These are phyloP conservation scores for Campoplex capitator DNA, from an alignment of 2,888 invertebrate genomes.

Conservation along the genomic window DNA sequence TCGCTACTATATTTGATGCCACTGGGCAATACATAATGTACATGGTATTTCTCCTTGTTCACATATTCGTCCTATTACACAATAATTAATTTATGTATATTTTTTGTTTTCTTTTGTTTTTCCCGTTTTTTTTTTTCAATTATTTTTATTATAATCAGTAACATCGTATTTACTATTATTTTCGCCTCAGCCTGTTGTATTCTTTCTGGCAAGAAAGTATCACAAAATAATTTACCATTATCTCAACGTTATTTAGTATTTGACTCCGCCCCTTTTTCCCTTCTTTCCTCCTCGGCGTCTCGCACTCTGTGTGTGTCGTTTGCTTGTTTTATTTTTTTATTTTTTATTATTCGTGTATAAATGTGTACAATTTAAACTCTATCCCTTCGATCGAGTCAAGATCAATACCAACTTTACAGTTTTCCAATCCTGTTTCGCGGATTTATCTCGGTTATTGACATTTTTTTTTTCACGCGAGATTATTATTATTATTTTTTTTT, in stretches of 20 bases:
- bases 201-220: slow-evolving; percentile 84
- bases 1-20: slow-evolving; percentile 84
- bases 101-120: slow-evolving; percentile 69
- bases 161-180: slow-evolving; percentile 81
- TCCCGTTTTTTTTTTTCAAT: neutral
- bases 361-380: slow-evolving; percentile 63
- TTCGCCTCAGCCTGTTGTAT: slow-evolving; percentile 83
- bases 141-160: slow-evolving; percentile 80
- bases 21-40: slow-evolving; percentile 84
- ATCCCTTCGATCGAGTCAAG: slow-evolving; percentile 59
- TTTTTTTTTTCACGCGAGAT: slow-evolving; percentile 47
- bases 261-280: slow-evolving; percentile 69
- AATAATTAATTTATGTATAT: slow-evolving; percentile 81
- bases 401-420: slow-evolving; percentile 52
- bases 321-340: slow-evolving; percentile 38
- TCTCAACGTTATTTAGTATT: slow-evolving; percentile 83
- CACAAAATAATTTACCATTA: slow-evolving; percentile 84
- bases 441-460: slow-evolving; percentile 60
- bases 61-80: slow-evolving; percentile 83
- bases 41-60: slow-evolving; percentile 83
- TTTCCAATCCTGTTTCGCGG: slow-evolving; percentile 41
- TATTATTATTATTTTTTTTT: neutral
- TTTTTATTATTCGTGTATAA: neutral
- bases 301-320: slow-evolving; percentile 33
- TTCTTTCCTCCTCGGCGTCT: neutral